Conservation (phyloP, 2,113 vertebrate genomes). For the Formicarius rufipectus region DNA sequence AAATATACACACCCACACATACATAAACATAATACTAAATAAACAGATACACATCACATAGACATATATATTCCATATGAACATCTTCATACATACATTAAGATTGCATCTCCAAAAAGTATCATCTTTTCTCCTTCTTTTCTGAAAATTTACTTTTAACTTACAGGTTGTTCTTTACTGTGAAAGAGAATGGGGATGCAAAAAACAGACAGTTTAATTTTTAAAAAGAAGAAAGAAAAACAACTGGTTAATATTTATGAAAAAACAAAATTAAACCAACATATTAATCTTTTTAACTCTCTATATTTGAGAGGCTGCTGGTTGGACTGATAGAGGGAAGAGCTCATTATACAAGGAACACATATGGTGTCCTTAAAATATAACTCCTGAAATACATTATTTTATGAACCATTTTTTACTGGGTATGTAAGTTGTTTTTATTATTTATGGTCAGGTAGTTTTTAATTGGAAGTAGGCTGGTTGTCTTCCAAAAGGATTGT, state of each 20-base stretch:
- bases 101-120: not conserved
- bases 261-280: not conserved
- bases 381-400: constrained; percentile 45
- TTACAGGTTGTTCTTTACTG: not conserved
- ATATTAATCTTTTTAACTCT: constrained; percentile 7
- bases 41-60: not conserved
- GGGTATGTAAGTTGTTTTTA: constrained; percentile 58
- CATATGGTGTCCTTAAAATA: constrained; percentile 55
- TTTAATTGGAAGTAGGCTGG: constrained; percentile 67
- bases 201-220: not conserved
- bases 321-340: not conserved
- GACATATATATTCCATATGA: not conserved
- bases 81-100: not conserved
- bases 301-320: not conserved
- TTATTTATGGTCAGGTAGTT: constrained; percentile 70
- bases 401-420: constrained; percentile 71
- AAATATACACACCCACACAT: accelerated
- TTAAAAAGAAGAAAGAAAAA: not conserved
- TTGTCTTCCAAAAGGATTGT: constrained; percentile 43
- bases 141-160: not conserved
- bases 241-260: not conserved
- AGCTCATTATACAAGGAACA: constrained; percentile 41
- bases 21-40: not conserved
- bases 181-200: not conserved
- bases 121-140: not conserved